A percentile compares a stretch with the other conserved stretches of the same genome.
phyloP scores from a whole-genome alignment of 2,113 vertebrate species.

The Brachypodius melanocephalos region DNA sequence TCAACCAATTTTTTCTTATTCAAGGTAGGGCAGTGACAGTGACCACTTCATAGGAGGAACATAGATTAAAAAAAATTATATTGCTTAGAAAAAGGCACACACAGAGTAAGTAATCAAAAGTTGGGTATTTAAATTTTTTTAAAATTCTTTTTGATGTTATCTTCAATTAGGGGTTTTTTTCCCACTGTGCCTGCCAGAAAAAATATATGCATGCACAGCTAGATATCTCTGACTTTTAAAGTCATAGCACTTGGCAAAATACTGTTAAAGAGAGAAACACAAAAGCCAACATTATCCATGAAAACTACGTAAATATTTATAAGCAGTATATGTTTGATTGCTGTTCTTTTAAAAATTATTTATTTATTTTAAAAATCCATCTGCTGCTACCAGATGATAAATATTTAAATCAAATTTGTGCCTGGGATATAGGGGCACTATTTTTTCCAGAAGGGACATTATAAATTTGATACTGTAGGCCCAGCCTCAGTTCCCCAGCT shows the following conservation, averaged over 20 bases:
- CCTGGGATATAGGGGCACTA: neutral
- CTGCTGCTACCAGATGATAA: constrained; percentile 43
- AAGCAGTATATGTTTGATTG: constrained; percentile 31
- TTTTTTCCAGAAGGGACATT: neutral
- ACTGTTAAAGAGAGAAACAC: constrained; percentile 28
- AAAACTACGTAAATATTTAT: constrained; percentile 43
- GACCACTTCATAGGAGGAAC: neutral
- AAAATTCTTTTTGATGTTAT: neutral
- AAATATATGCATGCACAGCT: constrained; percentile 40
- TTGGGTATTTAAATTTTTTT: neutral
- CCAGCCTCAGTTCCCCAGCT: neutral
- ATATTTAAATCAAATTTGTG: constrained; percentile 33
- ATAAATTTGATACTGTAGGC: neutral
- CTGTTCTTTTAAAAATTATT: neutral
- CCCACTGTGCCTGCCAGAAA: constrained; percentile 33
- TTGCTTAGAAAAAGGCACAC: neutral
- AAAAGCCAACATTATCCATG: constrained; percentile 32
- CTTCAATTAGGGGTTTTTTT: neutral
- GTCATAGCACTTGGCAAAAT: constrained; percentile 32
- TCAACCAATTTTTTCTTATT: neutral
- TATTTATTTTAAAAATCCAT: constrained; percentile 6
- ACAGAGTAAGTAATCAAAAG: neutral
- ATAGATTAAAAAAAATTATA: neutral
- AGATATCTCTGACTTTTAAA: constrained; percentile 39
- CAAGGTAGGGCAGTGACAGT: neutral